Base-by-base conservation (phyloP, 2,797 vertebrate species). In the Siniperca scherzeri region DNA sequence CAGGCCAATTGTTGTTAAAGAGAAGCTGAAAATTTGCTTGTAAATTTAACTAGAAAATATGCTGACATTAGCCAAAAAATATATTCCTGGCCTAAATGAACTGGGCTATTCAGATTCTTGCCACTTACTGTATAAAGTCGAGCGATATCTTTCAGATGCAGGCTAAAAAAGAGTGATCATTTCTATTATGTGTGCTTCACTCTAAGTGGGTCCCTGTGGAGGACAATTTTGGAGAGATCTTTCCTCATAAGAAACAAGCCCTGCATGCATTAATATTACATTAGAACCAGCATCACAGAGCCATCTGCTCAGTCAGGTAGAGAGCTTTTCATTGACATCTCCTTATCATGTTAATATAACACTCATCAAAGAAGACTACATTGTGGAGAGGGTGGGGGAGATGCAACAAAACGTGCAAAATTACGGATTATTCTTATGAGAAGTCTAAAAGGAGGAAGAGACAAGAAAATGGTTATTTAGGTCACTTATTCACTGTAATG, bases 241-340 rank as follows among this genome's bases (percentile, higher is more conserved):
- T 93, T 91, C 92, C 89, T 92, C 91, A 94, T 94, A 95, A 94
- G 94, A 94, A 93, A 95, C 91, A 90, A 92, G 94, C 91, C 87
- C 93, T 88, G 91, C 91, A 90, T 87, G 90, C 94, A 95, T 96
- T 95, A 95, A 95, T 96, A 96, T 95, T 95, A 91, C 91, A 96
- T 95, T 93, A 95, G 90, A 93, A 52, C 71, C 86, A 87, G 90
- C 86, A 94, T 94, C 92, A 92, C 90, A 93, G 84, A 87, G 77
- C 80, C 82, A 80, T 90, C 88, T 93, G 90, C 91, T 93, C 90
- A 89, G 89, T 92, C 94, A 96, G 93, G 93, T 94, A 92, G 71
- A 91, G 82, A 88, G 88, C 83, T 91, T 93, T 93, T 93, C 91
- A 91, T 90, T 92, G 89, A 93, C 91, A 90, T 89, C 87, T 92